Base-by-base conservation (phyloP, 2,888 invertebrate species). In the Diachrysia chrysitis region DNA sequence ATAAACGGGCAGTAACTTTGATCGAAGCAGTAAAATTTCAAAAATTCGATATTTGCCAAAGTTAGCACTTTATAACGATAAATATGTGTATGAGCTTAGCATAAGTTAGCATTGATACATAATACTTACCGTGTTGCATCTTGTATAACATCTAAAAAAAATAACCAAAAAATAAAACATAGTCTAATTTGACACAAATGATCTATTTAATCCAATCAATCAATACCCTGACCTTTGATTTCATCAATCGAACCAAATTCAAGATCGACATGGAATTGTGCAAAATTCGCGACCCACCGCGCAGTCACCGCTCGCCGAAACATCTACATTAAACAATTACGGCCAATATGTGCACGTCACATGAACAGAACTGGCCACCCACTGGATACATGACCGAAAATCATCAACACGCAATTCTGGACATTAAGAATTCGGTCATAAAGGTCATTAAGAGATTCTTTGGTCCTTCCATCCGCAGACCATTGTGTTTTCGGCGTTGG, bases 271-370 rank as follows among this genome's bases (percentile, higher is more conserved):
- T 65, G 62, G 53, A 61, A 75, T 58, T 71, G 65, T 63, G 61
- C 69, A 64, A 75, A 82, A 54, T 73, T 75, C 67, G 66, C 72
- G 56, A 58, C 71, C 51, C 58, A 65, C 57, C 55, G 56, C 60
- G 48, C 68, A 53, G 63, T 65, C 75, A 66, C 77, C 78, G 74
- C 69, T 46, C 53, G 73, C 85, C 86, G 79, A 88, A 90, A 89
- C 84, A 63, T 64, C 72, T 84, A 89, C 85, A 91, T 90, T 90
- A 89, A 90, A 86, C 91, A 92, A 93, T 93, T 93, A 92, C 90
- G 87, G 82, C 85, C 92, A 92, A 92, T 93, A 89, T 83, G 84
- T 83, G 82, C 77, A 85, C 83, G 82, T 79, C 86, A 83, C 85
- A 88, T 87, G 73, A 29, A 64, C 56, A 56, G 55, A 55, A 61